Percentiles rank a stretch among this genome's conserved stretches.
These are phyloP conservation scores for Hetaerina titia DNA, from an alignment of 2,888 invertebrate species.

Conservation along the genomic window DNA sequence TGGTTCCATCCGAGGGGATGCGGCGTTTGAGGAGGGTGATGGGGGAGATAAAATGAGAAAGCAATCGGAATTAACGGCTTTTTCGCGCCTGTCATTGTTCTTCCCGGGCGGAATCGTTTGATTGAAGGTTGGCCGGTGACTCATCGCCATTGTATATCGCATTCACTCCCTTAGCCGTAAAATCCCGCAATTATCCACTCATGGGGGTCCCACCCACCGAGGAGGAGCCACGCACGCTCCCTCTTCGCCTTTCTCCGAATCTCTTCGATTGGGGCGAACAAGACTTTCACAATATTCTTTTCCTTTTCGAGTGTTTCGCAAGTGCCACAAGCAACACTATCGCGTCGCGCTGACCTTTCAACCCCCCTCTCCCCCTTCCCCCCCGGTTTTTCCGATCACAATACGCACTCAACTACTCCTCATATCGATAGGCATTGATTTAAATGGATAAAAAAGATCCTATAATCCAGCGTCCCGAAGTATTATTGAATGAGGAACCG, in stretches of 20 bases:
- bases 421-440: conserved; percentile 4
- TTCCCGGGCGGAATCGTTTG: conserved; percentile 40
- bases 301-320: conserved; percentile 7
- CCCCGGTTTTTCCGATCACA: background rate
- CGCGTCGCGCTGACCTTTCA: background rate
- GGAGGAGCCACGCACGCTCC: background rate
- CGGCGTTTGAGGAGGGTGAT: background rate
- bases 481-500: background rate
- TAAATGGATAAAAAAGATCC: background rate
- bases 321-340: background rate
- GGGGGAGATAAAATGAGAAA: conserved; percentile 22
- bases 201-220: conserved; percentile 30
- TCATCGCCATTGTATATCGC: conserved; percentile 52
- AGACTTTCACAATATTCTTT: conserved; percentile 51
- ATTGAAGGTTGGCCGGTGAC: conserved; percentile 58
- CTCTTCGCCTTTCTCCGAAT: conserved; percentile 30
- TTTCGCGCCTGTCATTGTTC: conserved; percentile 62
- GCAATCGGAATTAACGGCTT: conserved; percentile 42
- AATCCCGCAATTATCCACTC: conserved; percentile 56
- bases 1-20: background rate
- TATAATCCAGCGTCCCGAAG: background rate
- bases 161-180: conserved; percentile 41
- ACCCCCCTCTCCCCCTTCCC: background rate
- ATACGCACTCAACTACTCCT: background rate
- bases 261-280: background rate